Evolutionary conservation across 2,888 invertebrate genomes (phyloP).

Genomic region (Papilio gigon): DNA sequence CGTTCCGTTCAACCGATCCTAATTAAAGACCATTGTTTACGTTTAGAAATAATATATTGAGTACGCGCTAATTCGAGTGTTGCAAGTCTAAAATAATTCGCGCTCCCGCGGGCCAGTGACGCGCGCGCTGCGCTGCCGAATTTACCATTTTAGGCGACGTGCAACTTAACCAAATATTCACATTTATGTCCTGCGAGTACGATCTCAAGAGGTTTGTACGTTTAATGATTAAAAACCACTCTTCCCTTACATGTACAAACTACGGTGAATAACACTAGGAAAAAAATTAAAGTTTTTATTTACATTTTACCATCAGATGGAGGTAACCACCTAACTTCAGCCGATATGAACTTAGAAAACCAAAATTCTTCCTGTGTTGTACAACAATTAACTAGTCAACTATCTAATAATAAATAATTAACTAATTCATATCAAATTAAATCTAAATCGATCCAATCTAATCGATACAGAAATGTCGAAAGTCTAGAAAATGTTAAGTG

Average conservation of each 20-base stretch:
- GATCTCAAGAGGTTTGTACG: not conserved
- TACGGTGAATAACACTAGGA: too few relatives aligned
- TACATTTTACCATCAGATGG: too few relatives aligned
- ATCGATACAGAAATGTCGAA: not conserved
- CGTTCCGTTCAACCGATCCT: slow-evolving; percentile 65
- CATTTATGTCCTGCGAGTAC: not conserved
- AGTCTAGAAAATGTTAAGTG: slow-evolving; percentile 10
- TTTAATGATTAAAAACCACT: not conserved
- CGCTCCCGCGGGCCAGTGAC: slow-evolving; percentile 56
- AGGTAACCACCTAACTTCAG: too few relatives aligned
- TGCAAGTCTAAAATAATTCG: slow-evolving; percentile 69
- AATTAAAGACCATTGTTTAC: slow-evolving; percentile 76
- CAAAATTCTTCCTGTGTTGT: too few relatives aligned
- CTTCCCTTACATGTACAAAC: too few relatives aligned
- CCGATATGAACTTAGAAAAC: too few relatives aligned
- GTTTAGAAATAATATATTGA: slow-evolving; percentile 66
- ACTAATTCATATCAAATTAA: too few relatives aligned
- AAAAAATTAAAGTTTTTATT: too few relatives aligned
- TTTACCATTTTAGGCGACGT: slow-evolving; percentile 60
- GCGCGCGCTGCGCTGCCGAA: slow-evolving; percentile 45
- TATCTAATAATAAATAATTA: too few relatives aligned
- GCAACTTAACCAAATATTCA: slow-evolving; percentile 23
- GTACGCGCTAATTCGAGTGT: slow-evolving; percentile 68
- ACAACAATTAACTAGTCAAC: too few relatives aligned
- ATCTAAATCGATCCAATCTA: too few relatives aligned